These are phyloP conservation scores for Drosophila rhopaloa DNA, from an alignment of 1,140 invertebrate genomes.

Conservation along the genomic window DNA sequence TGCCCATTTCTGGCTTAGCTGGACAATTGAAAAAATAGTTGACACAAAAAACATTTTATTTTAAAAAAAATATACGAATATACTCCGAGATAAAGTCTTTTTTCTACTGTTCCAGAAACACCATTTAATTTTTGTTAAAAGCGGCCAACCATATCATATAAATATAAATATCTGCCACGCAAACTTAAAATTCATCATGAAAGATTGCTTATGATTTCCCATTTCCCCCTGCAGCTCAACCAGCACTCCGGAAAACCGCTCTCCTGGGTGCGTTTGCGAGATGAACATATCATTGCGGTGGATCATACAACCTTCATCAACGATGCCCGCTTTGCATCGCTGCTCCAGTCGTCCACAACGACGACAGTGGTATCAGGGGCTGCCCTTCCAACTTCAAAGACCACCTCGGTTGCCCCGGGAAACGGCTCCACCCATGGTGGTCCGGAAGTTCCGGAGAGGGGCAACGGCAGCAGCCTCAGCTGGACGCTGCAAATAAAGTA, in stretches of 20 bases:
- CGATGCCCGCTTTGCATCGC: constrained; percentile 93
- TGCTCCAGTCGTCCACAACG: constrained; percentile 87
- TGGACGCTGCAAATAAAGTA: constrained; percentile 94
- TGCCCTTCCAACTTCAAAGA: neutral
- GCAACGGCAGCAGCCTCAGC: constrained; percentile 88
- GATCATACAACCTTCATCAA: constrained; percentile 93
- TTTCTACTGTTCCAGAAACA: too few species aligned
- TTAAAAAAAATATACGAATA: too few species aligned
- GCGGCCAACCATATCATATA: too few species aligned
- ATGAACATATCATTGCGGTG: constrained; percentile 95
- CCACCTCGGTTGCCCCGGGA: neutral
- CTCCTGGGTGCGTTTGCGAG: constrained; percentile 94
- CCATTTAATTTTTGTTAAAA: too few species aligned
- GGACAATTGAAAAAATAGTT: too few species aligned
- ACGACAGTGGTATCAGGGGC: constrained; percentile 14
- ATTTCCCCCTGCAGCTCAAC: constrained; percentile 50
- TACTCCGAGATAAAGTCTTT: too few species aligned
- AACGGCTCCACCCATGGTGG: constrained; percentile 5
- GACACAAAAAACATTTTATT: too few species aligned
- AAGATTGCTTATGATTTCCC: neutral
- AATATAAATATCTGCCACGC: too few species aligned
- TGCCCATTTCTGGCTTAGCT: too few species aligned
- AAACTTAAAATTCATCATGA: neutral
- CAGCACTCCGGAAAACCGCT: constrained; percentile 91
- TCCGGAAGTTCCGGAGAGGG: constrained; percentile 78